Evolutionary conservation across 2,113 vertebrate species (phyloP).

Genomic region (Shinisaurus crocodilurus): DNA sequence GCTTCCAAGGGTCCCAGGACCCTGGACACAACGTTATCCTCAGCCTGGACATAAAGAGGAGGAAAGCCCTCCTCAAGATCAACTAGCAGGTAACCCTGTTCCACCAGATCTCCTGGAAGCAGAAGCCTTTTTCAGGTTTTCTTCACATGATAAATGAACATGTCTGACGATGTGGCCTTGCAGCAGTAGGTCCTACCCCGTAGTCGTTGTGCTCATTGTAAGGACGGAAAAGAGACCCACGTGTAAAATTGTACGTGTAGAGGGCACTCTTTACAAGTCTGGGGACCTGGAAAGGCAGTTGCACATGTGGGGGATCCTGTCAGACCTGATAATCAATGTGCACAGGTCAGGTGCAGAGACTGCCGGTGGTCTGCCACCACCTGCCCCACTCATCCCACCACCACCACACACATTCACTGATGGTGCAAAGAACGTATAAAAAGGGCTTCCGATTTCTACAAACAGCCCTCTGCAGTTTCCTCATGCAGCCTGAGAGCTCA

Average conservation of each 20-base stretch:
- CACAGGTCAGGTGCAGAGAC: too few relatives aligned
- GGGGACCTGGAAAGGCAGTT: too few relatives aligned
- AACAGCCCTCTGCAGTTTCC: neutral
- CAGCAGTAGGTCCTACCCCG: neutral
- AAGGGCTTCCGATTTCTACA: too few relatives aligned
- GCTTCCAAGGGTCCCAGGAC: too few relatives aligned
- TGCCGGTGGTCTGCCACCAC: too few relatives aligned
- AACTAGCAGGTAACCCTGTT: neutral
- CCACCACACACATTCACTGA: too few relatives aligned
- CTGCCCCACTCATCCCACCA: too few relatives aligned
- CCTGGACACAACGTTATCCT: neutral
- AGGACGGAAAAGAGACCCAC: neutral
- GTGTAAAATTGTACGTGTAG: neutral
- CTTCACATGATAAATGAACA: neutral
- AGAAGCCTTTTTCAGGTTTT: neutral
- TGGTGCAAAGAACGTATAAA: too few relatives aligned
- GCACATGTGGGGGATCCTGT: too few relatives aligned
- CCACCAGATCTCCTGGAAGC: neutral
- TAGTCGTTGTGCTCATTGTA: neutral
- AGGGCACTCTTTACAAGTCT: neutral
- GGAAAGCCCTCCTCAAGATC: neutral
- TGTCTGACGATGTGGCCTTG: neutral
- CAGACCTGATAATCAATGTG: too few relatives aligned
- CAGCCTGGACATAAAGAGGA: neutral
- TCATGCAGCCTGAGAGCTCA: neutral